Percentiles rank a stretch among this genome's conserved stretches.
Conservation (phyloP, 2,888 invertebrate genomes). For the Pterostichus niger region DNA sequence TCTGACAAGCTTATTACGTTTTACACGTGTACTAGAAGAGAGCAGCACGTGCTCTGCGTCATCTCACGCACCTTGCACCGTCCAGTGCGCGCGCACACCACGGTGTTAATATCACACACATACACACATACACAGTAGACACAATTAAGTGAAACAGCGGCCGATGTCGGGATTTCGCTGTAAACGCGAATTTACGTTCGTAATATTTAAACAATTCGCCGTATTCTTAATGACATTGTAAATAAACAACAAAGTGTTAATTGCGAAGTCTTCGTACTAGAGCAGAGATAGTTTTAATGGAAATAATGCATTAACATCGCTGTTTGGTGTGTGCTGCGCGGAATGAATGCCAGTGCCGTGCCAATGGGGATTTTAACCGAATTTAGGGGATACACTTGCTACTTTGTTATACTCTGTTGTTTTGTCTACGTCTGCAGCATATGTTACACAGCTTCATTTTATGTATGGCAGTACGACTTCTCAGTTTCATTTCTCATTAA, state of each 20-base stretch:
- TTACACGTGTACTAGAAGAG: slow-evolving; percentile 55
- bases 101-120: slow-evolving; percentile 12
- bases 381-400: slow-evolving; percentile 18
- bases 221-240: slow-evolving; percentile 67
- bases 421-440: neutral
- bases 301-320: slow-evolving; percentile 66
- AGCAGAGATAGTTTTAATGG: slow-evolving; percentile 67
- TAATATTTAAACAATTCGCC: slow-evolving; percentile 67
- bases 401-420: neutral
- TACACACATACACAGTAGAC: neutral
- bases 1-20: slow-evolving; percentile 59
- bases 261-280: slow-evolving; percentile 64
- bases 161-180: slow-evolving; percentile 60
- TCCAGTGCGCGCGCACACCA: neutral
- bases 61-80: slow-evolving; percentile 2
- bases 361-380: slow-evolving; percentile 20
- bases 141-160: slow-evolving; percentile 64
- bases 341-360: slow-evolving; percentile 52
- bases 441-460: neutral
- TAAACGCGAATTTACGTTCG: slow-evolving; percentile 65
- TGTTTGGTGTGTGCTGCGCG: slow-evolving; percentile 46
- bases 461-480: neutral
- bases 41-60: slow-evolving; percentile 36
- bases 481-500: neutral
- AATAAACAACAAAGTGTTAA: slow-evolving; percentile 68